Evolutionary conservation across 2,888 invertebrate species (phyloP).

Genomic region (Aquatica leii): DNA sequence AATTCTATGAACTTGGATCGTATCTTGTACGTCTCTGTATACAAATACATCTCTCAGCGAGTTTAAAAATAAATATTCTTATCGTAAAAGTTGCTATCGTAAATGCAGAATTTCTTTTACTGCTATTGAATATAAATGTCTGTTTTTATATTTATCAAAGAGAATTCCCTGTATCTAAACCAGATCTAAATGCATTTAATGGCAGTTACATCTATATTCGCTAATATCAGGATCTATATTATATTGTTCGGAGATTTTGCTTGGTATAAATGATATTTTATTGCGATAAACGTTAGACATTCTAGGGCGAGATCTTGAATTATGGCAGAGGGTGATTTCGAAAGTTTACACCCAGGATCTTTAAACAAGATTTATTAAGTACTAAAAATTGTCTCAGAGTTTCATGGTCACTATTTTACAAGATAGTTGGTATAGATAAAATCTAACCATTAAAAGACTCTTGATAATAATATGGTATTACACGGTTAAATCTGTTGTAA

Average conservation of each 20-base stretch:
- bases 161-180: conserved; percentile 12
- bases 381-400: conserved; percentile 46
- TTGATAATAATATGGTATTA: no score
- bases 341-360: conserved; percentile 48
- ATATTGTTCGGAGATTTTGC: conserved; percentile 15
- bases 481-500: no score
- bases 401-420: conserved; percentile 38
- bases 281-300: conserved; percentile 45
- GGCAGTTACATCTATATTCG: conserved; percentile 4
- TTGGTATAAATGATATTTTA: conserved; percentile 46
- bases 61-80: conserved; percentile 29
- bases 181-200: conserved; percentile 22
- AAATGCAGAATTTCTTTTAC: conserved; percentile 23
- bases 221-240: conserved; percentile 19
- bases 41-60: conserved; percentile 28
- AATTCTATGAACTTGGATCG: conserved; percentile 24
- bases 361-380: conserved; percentile 53
- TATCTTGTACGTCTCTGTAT: conserved; percentile 21
- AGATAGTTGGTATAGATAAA: conserved; percentile 27
- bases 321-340: conserved; percentile 45
- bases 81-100: conserved; percentile 20
- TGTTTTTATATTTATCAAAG: conserved; percentile 23
- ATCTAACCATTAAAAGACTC: conserved; percentile 7
- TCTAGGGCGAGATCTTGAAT: conserved; percentile 44
- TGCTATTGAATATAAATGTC: conserved; percentile 24